phyloP scores from a whole-genome alignment of 2,797 vertebrate species.

The Anableps anableps region DNA sequence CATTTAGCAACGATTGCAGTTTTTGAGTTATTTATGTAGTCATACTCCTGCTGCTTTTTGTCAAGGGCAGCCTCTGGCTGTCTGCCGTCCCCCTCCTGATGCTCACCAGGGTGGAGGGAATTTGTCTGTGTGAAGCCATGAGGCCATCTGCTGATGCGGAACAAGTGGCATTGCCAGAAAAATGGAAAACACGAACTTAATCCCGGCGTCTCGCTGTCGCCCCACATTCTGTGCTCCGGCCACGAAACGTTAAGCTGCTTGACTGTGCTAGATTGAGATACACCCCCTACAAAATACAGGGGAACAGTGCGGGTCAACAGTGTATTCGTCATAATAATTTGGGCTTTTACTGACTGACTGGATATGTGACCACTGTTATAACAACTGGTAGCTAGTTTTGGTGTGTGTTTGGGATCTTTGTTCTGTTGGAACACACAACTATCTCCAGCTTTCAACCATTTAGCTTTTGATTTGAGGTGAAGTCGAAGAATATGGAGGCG shows the following conservation, averaged over 20 bases:
- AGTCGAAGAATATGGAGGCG: not conserved
- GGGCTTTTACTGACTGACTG: not conserved
- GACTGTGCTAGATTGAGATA: not conserved
- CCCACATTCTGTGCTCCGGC: constrained; percentile 19
- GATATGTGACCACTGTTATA: not conserved
- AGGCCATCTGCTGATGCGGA: constrained; percentile 75
- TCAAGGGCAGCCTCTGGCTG: constrained; percentile 33
- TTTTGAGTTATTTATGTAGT: constrained; percentile 35
- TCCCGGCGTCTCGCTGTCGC: constrained; percentile 31
- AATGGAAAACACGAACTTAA: constrained; percentile 59
- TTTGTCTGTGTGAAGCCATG: constrained; percentile 53
- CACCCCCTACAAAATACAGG: not conserved
- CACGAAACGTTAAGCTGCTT: not conserved
- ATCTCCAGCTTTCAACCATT: not conserved
- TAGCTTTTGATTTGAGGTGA: not conserved
- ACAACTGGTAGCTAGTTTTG: not conserved
- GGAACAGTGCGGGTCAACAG: not conserved
- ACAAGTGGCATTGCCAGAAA: constrained; percentile 70
- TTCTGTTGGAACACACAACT: not conserved
- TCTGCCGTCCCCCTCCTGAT: constrained; percentile 32
- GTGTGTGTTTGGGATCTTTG: not conserved
- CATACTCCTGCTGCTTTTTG: constrained; percentile 36
- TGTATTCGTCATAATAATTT: not conserved
- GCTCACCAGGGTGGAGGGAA: constrained; percentile 52
- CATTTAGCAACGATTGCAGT: constrained; percentile 7